Evolutionary conservation across 2,888 invertebrate species (phyloP), one percentile per base, ranked within the genome.

Genomic region (Nipponacmea schrenckii): DNA sequence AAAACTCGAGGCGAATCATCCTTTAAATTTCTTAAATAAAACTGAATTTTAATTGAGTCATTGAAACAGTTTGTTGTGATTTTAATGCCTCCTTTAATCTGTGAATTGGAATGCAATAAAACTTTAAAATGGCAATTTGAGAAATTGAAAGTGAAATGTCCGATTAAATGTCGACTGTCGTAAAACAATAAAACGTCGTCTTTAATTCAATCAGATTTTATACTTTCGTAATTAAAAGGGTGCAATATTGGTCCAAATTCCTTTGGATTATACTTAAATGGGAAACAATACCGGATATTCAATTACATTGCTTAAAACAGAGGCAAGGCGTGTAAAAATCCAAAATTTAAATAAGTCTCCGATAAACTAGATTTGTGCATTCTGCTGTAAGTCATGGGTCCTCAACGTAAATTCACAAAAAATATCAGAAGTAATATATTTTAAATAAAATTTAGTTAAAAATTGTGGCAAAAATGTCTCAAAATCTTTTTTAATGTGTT

Each of bases 21-120:
- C 56, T 56, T 56, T 20, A 56, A 56, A 56, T 56, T 7, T 56
- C 14, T 20, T 20, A 56, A 24, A 56, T 56, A 56, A 56, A 56
- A 56, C 56, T 12, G 56, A 12, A 24, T 20, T 56, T 56, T 56
- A 56, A 56, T 56, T 56, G 56, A 56, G 56, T 56, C 56, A 24
- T 56, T 56, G 10, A 24, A 56, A 56, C 24, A 24, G 56, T 56
- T 56, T 56, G 20, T 14, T 24, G 56, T 56, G 56, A 24, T 56
- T 56, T 56, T 56, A 56, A 56, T 56, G 20, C 14, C 24, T 10
- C n/a, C 15, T 24, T 24, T 56, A 56, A 56, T 56, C 56, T 20
- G 24, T 24, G 56, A 24, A 56, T 24, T 56, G 56, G 56, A 56
- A 56, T 56, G 56, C 24, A 56, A 56, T 56, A 56, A 56, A 56